phyloP scores from a whole-genome alignment of 2,113 vertebrate species.

The Galemys pyrenaicus region DNA sequence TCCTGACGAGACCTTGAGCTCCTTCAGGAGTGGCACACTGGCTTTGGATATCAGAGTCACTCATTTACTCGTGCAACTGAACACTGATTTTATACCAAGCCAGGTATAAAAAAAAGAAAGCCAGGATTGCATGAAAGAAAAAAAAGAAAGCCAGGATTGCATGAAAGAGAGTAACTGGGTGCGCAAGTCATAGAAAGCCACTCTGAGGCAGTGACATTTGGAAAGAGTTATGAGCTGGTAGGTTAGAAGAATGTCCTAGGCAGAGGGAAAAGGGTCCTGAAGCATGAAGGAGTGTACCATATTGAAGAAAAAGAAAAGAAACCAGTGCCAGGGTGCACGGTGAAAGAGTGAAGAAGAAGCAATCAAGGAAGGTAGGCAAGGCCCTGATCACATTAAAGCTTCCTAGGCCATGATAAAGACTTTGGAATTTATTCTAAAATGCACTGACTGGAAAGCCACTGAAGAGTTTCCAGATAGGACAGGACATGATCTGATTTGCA shows the following conservation, averaged over 20 bases:
- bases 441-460: background rate
- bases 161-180: background rate
- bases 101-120: constrained; percentile 34
- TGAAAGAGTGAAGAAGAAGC: background rate
- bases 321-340: background rate
- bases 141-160: background rate
- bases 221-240: background rate
- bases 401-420: background rate
- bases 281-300: background rate
- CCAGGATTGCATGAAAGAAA: background rate
- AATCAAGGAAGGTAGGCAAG: background rate
- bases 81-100: background rate
- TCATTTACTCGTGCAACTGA: background rate
- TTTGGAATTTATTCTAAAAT: constrained; percentile 36
- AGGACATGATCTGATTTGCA: background rate
- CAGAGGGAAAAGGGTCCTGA: background rate
- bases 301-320: background rate
- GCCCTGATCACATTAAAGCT: background rate
- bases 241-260: background rate
- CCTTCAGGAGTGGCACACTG: background rate
- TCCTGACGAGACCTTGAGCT: background rate
- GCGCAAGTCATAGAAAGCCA: background rate
- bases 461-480: background rate
- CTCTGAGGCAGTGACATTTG: background rate
- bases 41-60: background rate